Evolutionary conservation across 35 echinoderm and acorn worm species (phyloP).

Genomic region (Lytechinus pictus): DNA sequence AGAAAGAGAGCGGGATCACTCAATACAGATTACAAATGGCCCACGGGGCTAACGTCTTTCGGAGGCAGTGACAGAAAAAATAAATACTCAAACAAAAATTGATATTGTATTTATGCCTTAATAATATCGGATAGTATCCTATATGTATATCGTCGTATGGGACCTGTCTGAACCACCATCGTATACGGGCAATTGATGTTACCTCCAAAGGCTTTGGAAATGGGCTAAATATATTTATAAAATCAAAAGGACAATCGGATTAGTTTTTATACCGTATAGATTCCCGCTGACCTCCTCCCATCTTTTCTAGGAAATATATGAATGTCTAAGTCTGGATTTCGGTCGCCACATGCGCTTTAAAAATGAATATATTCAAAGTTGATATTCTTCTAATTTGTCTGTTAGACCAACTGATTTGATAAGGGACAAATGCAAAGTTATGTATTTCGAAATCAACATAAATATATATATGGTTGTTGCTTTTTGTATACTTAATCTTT

Average conservation of each 20-base stretch:
- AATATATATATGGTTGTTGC: no score
- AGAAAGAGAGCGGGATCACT: neutral
- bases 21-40: neutral
- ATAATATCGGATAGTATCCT: neutral
- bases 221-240: neutral
- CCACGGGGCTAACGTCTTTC: neutral
- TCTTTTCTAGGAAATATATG: no score
- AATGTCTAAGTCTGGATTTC: no score
- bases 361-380: no score
- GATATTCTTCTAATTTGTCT: no score
- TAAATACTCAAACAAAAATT: conserved; percentile 16
- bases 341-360: no score
- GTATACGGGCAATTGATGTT: neutral
- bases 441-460: no score
- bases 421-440: no score
- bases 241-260: neutral
- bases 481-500: no score
- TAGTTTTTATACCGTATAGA: neutral
- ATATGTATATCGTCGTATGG: neutral
- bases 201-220: neutral
- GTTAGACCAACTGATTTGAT: no score
- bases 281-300: no score
- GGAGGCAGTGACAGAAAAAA: neutral
- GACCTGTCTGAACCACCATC: neutral
- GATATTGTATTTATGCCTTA: neutral